Evolutionary conservation across 2,113 vertebrate species (phyloP).

Genomic region (Zosterops lateralis): DNA sequence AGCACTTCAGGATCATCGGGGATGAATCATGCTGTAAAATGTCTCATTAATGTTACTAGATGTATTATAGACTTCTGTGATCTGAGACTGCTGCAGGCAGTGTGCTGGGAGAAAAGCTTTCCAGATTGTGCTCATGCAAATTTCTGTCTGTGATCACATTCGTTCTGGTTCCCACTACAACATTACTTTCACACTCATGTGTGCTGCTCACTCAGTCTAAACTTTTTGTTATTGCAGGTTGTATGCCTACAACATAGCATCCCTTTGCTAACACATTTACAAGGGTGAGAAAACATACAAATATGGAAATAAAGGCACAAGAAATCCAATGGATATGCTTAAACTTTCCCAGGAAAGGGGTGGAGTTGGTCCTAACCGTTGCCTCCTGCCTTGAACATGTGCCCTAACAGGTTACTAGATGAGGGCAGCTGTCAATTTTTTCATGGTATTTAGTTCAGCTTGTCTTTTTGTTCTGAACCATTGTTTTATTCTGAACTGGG

Average conservation of each 20-base stretch:
- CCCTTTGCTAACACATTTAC: conserved; percentile 50
- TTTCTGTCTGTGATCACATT: conserved; percentile 55
- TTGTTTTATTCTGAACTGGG: background rate
- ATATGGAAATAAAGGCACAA: background rate
- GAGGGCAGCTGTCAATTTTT: background rate
- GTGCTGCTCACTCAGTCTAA: conserved; percentile 47
- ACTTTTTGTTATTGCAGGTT: conserved; percentile 59
- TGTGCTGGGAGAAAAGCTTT: conserved; percentile 39
- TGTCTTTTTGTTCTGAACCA: background rate
- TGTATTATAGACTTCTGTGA: conserved; percentile 11
- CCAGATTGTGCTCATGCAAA: conserved; percentile 66
- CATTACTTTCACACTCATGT: conserved; percentile 53
- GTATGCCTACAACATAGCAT: conserved; percentile 35
- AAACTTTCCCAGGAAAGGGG: background rate
- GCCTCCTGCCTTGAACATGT: background rate
- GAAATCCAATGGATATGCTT: background rate
- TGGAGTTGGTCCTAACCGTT: background rate
- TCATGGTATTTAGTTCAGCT: background rate
- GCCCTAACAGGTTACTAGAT: background rate
- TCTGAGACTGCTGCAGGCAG: conserved; percentile 41
- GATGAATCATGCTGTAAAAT: background rate
- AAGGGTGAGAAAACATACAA: conserved; percentile 32
- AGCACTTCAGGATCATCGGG: background rate
- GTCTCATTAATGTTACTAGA: background rate
- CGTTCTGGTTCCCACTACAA: conserved; percentile 54